Percentiles rank a stretch among this genome's conserved stretches.
Evolutionary conservation across 2,113 vertebrate genomes (phyloP).

Genomic region (Perca schrenkii): DNA sequence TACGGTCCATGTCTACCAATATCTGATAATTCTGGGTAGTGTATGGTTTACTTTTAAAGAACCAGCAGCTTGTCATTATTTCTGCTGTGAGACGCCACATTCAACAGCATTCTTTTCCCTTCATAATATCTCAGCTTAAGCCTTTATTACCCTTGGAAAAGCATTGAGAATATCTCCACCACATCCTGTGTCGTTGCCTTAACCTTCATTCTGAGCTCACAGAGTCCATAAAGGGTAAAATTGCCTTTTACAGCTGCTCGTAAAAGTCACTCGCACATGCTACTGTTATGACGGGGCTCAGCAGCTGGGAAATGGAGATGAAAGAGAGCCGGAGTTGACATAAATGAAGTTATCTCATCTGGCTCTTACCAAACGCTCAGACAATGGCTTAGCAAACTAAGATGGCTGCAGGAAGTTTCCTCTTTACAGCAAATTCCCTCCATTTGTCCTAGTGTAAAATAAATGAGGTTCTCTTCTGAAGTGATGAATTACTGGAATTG

Average conservation of each 20-base stretch:
- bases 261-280: conserved; percentile 19
- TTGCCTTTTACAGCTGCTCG: neutral
- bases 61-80: no score
- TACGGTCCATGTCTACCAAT: no score
- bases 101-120: neutral
- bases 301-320: conserved; percentile 32
- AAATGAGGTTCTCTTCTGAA: no score
- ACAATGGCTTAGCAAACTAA: neutral
- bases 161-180: neutral
- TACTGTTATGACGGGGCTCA: neutral
- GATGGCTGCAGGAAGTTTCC: conserved; percentile 21
- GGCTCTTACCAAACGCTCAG: neutral
- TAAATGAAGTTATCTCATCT: conserved; percentile 17
- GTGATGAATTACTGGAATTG: no score
- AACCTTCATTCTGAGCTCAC: conserved; percentile 30
- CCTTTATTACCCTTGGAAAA: neutral
- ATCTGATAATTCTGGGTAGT: no score
- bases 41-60: no score
- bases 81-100: neutral
- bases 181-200: neutral
- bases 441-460: no score
- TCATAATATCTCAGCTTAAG: neutral
- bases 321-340: neutral
- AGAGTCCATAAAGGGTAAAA: neutral
- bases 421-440: neutral